Percentiles rank a stretch among this genome's conserved stretches.
Conservation (phyloP, 92 coral and sea anemone species). For the Phenganax stokvisi region DNA sequence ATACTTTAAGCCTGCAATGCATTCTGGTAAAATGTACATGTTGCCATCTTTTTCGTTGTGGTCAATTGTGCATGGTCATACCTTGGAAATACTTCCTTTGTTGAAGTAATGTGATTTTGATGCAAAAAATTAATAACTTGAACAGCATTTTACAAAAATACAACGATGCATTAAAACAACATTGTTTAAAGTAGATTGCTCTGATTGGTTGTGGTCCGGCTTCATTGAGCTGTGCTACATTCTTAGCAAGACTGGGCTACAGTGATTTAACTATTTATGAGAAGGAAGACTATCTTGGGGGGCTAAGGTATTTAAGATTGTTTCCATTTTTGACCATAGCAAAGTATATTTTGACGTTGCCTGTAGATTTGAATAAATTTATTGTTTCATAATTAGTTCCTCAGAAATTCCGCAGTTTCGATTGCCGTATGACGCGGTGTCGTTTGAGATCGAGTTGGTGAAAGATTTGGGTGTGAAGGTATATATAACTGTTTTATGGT, state of each 20-base stretch:
- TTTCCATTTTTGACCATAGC: not conserved
- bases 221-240: slow-evolving; percentile 92
- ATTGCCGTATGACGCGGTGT: slow-evolving; percentile 87
- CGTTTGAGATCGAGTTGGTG: slow-evolving; percentile 89
- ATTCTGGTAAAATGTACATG: too few species aligned
- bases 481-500: not conserved
- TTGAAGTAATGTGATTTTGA: too few species aligned
- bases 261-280: slow-evolving; percentile 79
- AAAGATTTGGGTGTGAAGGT: slow-evolving; percentile 95
- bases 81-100: too few species aligned
- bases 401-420: slow-evolving; percentile 97
- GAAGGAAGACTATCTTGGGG: slow-evolving; percentile 89
- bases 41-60: too few species aligned
- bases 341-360: too few species aligned
- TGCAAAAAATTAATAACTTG: too few species aligned
- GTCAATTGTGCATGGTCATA: too few species aligned
- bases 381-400: slow-evolving; percentile 49
- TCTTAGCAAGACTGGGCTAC: slow-evolving; percentile 93
- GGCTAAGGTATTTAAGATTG: slow-evolving; percentile 63
- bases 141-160: not conserved
- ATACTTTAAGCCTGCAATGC: too few species aligned
- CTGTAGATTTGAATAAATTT: not conserved
- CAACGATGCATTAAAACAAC: not conserved
- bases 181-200: slow-evolving; percentile 59
- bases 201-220: slow-evolving; percentile 99